These are phyloP conservation scores for Actinemys pallida DNA, from an alignment of 2,113 vertebrate species.

Conservation along the genomic window DNA sequence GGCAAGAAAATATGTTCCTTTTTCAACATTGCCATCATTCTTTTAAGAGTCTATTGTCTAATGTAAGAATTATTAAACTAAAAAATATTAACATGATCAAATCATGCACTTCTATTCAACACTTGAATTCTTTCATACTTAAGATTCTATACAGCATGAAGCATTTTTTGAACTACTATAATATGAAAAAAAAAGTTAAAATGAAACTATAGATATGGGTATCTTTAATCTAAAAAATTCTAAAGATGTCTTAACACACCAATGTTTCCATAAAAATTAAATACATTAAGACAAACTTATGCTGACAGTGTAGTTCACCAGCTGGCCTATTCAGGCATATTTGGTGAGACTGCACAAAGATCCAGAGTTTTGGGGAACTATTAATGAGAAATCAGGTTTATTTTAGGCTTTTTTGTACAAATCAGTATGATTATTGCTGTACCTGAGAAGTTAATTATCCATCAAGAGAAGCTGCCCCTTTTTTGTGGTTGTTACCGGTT, in stretches of 20 bases:
- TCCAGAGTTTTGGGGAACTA: not conserved
- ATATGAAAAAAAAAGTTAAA: not conserved
- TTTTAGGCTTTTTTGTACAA: too few species aligned
- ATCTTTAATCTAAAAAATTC: not conserved
- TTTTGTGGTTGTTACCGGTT: not conserved
- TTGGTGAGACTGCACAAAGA: not conserved
- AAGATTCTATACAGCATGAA: not conserved
- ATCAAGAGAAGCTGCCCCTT: not conserved
- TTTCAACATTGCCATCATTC: not conserved
- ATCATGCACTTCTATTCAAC: not conserved
- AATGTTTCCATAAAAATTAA: not conserved
- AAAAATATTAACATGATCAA: not conserved
- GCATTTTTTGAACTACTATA: not conserved
- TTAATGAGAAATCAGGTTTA: too few species aligned
- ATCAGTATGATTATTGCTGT: not conserved
- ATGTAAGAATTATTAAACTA: not conserved
- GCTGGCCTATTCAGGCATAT: not conserved
- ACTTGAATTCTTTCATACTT: not conserved
- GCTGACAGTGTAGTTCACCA: not conserved
- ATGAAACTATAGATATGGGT: not conserved
- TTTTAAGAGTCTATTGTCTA: not conserved
- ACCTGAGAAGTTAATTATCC: not conserved
- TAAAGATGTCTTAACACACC: not conserved
- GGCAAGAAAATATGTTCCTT: not conserved
- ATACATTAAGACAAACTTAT: not conserved